Evolutionary conservation across 2,113 vertebrate genomes (phyloP), one percentile per base, ranked within the genome.

Genomic region (Microcebus griseorufus): DNA sequence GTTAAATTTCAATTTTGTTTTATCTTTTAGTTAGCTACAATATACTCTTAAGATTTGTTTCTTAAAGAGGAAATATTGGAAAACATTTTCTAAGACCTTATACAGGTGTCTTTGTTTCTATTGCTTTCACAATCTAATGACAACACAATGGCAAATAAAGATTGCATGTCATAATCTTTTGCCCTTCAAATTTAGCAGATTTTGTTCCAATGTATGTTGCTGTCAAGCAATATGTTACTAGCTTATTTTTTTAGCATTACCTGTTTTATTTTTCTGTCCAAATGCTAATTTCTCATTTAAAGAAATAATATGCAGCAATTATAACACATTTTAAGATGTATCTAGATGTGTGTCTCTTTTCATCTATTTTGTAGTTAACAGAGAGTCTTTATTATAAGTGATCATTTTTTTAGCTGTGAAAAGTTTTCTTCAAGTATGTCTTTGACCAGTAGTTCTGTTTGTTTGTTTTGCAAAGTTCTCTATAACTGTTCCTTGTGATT

Each of bases 1-100:
- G 86, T 95, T 34, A 89, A 81, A 18, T 55, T 81, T 76, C 67
- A 93, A 65, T 87, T 87, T 60, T 89, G 25, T 76, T 75, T 75
- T 22, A 67, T 80, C 23, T 72, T 58, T 92, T 53, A 79, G 20
- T 72, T 83, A 75, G 20, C 13, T 65, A 42, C 13, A 67, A 60
- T 73, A 76, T 37, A 70, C 18, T n/a, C 3, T 65, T 55, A 89
- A 90, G 18, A 81, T 39, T 53, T 72, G 72, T 88, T 58, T 95
- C 82, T 78, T 62, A 82, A 97, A 80, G 25, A 88, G 11, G 6
- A 86, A 89, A 89, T 7, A 55, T 9, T 37, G 12, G n/a, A 64
- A 70, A 96, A 88, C 69, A 34, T 69, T 80, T 79, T 69, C 39
- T 39, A 88, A 73, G 64, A 53, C 32, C 4, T 64, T 75, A 75